These are phyloP conservation scores for Cerastis leucographa DNA, from an alignment of 2,888 invertebrate genomes.

Conservation along the genomic window DNA sequence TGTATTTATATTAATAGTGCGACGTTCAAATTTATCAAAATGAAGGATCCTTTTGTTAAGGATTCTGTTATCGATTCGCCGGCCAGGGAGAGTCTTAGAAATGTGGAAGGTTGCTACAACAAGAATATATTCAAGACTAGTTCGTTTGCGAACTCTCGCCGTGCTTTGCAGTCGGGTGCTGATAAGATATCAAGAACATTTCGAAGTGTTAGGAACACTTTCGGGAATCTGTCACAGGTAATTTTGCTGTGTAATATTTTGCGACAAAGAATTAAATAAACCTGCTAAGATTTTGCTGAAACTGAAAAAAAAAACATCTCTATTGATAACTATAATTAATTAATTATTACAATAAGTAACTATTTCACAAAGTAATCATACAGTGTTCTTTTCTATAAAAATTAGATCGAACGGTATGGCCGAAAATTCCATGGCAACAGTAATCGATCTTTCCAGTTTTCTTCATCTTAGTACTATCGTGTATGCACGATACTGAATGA, in stretches of 20 bases:
- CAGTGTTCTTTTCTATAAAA: not conserved
- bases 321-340: not conserved
- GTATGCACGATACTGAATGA: not conserved
- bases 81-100: slow-evolving; percentile 82
- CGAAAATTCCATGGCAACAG: slow-evolving; percentile 38
- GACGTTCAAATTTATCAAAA: slow-evolving; percentile 69
- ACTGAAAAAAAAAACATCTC: not conserved
- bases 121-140: slow-evolving; percentile 85
- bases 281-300: not conserved
- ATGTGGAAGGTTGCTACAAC: slow-evolving; percentile 86
- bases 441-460: slow-evolving; percentile 33
- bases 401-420: not conserved
- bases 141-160: slow-evolving; percentile 91
- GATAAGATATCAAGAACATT: slow-evolving; percentile 93
- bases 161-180: slow-evolving; percentile 92
- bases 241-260: slow-evolving; percentile 12
- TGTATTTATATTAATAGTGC: slow-evolving; percentile 55
- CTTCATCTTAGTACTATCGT: not conserved
- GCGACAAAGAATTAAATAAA: not conserved
- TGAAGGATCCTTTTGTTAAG: slow-evolving; percentile 87
- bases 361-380: not conserved
- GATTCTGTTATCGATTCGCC: slow-evolving; percentile 87
- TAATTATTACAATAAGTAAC: no score
- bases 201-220: slow-evolving; percentile 91
- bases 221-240: slow-evolving; percentile 93